Evolutionary conservation across 2,888 invertebrate genomes (phyloP).

Genomic region (Brachypalpus laphriformis): DNA sequence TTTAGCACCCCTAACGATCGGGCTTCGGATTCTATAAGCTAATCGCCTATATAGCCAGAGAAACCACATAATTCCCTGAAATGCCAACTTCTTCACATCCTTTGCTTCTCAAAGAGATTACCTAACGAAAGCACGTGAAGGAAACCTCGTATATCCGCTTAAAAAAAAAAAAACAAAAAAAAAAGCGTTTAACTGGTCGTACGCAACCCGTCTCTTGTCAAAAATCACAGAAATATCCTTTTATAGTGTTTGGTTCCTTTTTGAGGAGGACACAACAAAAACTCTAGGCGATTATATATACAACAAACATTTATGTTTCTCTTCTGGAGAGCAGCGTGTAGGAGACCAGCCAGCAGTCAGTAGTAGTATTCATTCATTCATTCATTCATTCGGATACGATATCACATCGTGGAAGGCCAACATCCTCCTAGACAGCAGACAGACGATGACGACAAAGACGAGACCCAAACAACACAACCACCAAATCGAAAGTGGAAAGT

Average conservation of each 20-base stretch:
- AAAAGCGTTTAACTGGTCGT: background rate
- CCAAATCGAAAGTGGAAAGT: conserved; percentile 61
- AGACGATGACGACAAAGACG: conserved; percentile 39
- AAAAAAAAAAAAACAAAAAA: background rate
- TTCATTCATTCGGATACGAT: conserved; percentile 6
- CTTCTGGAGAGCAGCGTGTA: background rate
- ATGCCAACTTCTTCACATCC: background rate
- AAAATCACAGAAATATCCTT: background rate
- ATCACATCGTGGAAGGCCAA: conserved; percentile 35
- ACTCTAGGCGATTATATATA: conserved; percentile 2
- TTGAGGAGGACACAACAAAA: background rate
- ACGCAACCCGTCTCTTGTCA: background rate
- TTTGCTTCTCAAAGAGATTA: background rate
- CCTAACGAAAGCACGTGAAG: background rate
- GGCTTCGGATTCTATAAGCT: background rate
- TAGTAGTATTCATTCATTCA: conserved; percentile 17
- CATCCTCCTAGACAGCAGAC: conserved; percentile 50
- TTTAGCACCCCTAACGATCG: background rate
- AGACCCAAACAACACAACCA: conserved; percentile 50
- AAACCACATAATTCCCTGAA: background rate
- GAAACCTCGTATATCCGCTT: background rate
- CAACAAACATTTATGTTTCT: conserved; percentile 7
- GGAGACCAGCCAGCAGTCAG: background rate
- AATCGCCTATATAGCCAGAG: background rate
- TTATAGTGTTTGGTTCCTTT: background rate